A percentile compares a stretch with the other conserved stretches of the same genome.
Conservation (phyloP, 2,888 invertebrate species). For the Ichneumoninae sp. region DNA sequence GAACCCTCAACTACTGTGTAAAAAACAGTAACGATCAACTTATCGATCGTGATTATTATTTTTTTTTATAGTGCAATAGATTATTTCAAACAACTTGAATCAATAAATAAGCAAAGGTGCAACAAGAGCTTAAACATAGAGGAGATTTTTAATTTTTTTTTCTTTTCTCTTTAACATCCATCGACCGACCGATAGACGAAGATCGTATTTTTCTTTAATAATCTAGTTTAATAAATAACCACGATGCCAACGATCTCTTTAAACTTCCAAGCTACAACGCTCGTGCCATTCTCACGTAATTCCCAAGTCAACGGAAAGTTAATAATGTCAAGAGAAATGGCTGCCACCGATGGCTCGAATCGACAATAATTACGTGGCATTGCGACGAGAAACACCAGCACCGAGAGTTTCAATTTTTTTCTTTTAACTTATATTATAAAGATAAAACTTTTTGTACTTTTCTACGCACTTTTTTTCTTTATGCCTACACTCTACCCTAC, state of each 20-base stretch:
- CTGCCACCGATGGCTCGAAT: slow-evolving; percentile 51
- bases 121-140: slow-evolving; percentile 79
- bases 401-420: slow-evolving; percentile 65
- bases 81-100: slow-evolving; percentile 75
- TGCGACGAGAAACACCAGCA: slow-evolving; percentile 69
- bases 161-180: slow-evolving; percentile 50
- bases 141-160: slow-evolving; percentile 56
- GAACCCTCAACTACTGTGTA: slow-evolving; percentile 73
- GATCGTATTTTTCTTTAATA: slow-evolving; percentile 50
- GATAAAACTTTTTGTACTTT: slow-evolving; percentile 81
- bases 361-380: slow-evolving; percentile 57
- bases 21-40: slow-evolving; percentile 74
- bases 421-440: slow-evolving; percentile 59
- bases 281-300: slow-evolving; percentile 49
- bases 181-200: slow-evolving; percentile 60
- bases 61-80: slow-evolving; percentile 76
- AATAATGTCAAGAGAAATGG: slow-evolving; percentile 18
- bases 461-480: slow-evolving; percentile 77
- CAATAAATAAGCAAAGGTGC: slow-evolving; percentile 83
- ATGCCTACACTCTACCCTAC: slow-evolving; percentile 72
- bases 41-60: slow-evolving; percentile 61
- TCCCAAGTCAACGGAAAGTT: slow-evolving; percentile 33
- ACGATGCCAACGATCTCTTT: slow-evolving; percentile 63
- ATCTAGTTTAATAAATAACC: slow-evolving; percentile 61
- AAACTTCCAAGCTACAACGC: slow-evolving; percentile 64